Evolutionary conservation across 1,140 invertebrate species (phyloP), one percentile per base, ranked within the genome.

Genomic region (Trichoplusia ni): DNA sequence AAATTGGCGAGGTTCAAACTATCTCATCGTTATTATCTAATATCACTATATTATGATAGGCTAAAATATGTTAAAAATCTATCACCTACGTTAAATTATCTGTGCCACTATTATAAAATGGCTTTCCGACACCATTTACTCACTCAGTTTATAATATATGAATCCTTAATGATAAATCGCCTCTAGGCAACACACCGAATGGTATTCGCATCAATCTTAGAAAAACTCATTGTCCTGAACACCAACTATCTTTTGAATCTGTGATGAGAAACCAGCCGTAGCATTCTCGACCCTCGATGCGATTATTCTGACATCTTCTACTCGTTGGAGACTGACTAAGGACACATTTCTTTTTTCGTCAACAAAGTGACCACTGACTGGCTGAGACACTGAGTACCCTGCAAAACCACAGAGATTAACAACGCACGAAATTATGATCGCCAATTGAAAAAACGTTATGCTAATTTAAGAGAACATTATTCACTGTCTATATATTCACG

Each of bases 201-300:
- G n/a, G n/a, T n/a, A n/a, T n/a, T n/a, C 33, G 46, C 54, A 58
- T 62, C 40, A 46, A 64, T 46, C 67, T 25, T 67, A 61, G 25
- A 61, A 59, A 66, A 67, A 69, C 29, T 65, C 75, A 78, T 71
- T 60, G 64, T 75, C 56, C 51, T 60, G 54, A 37, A 46, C 44
- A 56, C 25, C 54, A n/a, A 40, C 64, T 70, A 67, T 69, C 71
- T 74, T 69, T 69, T 71, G 51, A 73, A 73, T 69, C 62, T 61
- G 23, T 79, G 73, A 74, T 73, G 63, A 53, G 69, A 77, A 46
- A 31, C 38, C 27, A 69, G 37, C n/a, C 56, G 64, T 68, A 62
- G 65, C 77, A 75, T 69, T 54, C 56, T 71, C 59, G 65, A 42
- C 42, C 27, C 25, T 60, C 42, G 51, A 37, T 59, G 42, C 9